Evolutionary conservation across 2,113 vertebrate species (phyloP).

Genomic region (Gracilinanus agilis): DNA sequence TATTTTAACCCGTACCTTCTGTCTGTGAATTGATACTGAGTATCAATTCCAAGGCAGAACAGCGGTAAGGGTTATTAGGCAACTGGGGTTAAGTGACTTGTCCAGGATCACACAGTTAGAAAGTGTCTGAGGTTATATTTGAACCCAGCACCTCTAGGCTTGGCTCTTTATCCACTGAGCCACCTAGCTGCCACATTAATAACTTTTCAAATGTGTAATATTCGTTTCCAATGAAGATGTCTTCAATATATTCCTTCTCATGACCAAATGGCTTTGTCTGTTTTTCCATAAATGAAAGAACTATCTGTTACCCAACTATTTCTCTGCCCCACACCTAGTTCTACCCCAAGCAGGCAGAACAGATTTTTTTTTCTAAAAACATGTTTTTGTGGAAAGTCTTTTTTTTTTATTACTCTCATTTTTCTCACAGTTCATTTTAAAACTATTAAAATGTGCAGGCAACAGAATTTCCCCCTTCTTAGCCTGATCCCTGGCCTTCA

Average conservation of each 20-base stretch:
- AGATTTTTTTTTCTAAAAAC: constrained; percentile 17
- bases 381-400: background rate
- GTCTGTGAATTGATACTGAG: no score
- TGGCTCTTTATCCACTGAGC: no score
- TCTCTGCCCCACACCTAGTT: background rate
- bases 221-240: constrained; percentile 29
- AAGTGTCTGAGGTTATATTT: no score
- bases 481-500: background rate
- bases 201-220: background rate
- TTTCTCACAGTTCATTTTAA: constrained; percentile 44
- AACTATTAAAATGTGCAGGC: constrained; percentile 28
- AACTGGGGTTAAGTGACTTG: no score
- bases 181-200: background rate
- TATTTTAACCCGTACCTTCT: background rate
- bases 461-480: constrained; percentile 1
- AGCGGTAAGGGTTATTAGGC: no score
- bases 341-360: background rate
- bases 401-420: background rate
- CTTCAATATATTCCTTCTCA: constrained; percentile 11
- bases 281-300: constrained; percentile 31
- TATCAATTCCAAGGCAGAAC: no score
- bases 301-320: constrained; percentile 12
- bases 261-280: constrained; percentile 18
- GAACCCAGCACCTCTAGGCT: no score
- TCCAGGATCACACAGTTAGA: no score